Evolutionary conservation across 1,140 invertebrate genomes (phyloP).

Genomic region (Druon quercuslanigerum): DNA sequence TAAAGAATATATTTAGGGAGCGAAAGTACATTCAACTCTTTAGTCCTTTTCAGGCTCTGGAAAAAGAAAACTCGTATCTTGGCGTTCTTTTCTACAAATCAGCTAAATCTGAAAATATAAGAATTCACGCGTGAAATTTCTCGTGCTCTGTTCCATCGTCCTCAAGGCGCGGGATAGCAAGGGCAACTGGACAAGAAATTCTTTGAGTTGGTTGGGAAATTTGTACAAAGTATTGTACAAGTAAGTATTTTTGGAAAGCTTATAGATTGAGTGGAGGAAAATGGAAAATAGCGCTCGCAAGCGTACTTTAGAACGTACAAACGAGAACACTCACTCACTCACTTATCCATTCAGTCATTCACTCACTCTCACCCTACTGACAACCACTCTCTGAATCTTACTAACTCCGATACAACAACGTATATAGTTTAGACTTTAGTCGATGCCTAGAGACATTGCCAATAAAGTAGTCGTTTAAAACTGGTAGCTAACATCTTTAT

Average conservation of each 20-base stretch:
- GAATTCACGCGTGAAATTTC: too few species aligned
- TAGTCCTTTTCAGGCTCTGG: too few species aligned
- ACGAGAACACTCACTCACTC: slow-evolving; percentile 51
- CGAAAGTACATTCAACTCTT: too few species aligned
- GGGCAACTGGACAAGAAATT: too few species aligned
- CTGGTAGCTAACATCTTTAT: slow-evolving; percentile 75
- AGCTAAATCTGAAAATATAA: too few species aligned
- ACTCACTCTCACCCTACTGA: slow-evolving; percentile 52
- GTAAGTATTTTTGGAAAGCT: not conserved
- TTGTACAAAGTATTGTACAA: too few species aligned
- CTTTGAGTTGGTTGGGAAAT: too few species aligned
- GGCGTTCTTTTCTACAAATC: too few species aligned
- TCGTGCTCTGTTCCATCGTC: too few species aligned
- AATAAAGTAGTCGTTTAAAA: slow-evolving; percentile 76
- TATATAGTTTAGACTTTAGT: slow-evolving; percentile 74
- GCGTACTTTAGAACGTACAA: slow-evolving; percentile 24
- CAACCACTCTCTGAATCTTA: slow-evolving; percentile 54
- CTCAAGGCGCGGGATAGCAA: too few species aligned
- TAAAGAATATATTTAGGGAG: too few species aligned
- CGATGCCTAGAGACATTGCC: slow-evolving; percentile 74
- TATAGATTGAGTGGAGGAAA: not conserved
- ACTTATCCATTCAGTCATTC: slow-evolving; percentile 41
- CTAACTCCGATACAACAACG: slow-evolving; percentile 61
- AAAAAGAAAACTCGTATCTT: too few species aligned
- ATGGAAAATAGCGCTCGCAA: not conserved